Evolutionary conservation across 2,888 invertebrate genomes (phyloP).

Genomic region (Lasioglossum morio): DNA sequence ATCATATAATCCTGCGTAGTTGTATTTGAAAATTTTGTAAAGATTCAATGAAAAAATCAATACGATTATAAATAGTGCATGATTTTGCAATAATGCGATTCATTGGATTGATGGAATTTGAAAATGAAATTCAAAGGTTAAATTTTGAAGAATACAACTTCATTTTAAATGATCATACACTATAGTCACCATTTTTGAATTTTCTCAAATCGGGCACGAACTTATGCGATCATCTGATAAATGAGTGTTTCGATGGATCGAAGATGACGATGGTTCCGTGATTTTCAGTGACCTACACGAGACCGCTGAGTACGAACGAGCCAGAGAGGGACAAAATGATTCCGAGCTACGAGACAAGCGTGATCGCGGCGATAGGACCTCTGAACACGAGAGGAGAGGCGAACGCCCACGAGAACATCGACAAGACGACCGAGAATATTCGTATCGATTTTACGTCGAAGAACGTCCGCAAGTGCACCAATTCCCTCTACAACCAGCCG

Average conservation of each 20-base stretch:
- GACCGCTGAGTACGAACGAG: constrained; percentile 92
- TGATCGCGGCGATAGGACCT: constrained; percentile 95
- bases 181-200: too few species aligned
- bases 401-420: constrained; percentile 92
- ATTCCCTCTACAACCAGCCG: constrained; percentile 88
- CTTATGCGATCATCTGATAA: background rate
- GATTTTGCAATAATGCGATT: too few species aligned
- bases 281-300: constrained; percentile 88
- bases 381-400: constrained; percentile 92
- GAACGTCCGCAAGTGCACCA: constrained; percentile 91
- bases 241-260: background rate
- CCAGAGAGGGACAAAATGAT: constrained; percentile 90
- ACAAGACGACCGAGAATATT: constrained; percentile 90
- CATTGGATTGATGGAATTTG: too few species aligned
- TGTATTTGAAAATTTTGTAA: too few species aligned
- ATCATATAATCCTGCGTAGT: too few species aligned
- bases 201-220: too few species aligned
- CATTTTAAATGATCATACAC: too few species aligned
- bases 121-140: too few species aligned
- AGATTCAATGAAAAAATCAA: too few species aligned
- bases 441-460: constrained; percentile 91
- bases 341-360: constrained; percentile 89
- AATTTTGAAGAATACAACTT: too few species aligned
- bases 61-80: too few species aligned
- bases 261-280: background rate